Percentiles rank a stretch among this genome's conserved stretches.
Conservation (phyloP, 2,888 invertebrate species). For the Macaria liturata region DNA sequence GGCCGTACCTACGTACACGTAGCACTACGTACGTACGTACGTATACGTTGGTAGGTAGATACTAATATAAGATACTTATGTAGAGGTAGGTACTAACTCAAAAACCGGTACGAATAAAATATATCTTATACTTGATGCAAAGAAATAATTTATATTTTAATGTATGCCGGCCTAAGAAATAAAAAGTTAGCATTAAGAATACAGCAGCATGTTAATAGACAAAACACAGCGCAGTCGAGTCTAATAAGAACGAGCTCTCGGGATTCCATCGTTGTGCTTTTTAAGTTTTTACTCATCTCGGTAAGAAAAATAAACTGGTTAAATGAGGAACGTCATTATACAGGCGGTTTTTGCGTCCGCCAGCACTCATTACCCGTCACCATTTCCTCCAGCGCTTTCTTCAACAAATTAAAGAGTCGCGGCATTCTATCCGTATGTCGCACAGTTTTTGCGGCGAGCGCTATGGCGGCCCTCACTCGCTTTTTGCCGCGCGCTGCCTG, state of each 20-base stretch:
- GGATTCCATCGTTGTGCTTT: conserved; percentile 48
- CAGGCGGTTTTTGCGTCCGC: conserved; percentile 72
- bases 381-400: conserved; percentile 81
- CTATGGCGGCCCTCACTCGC: conserved; percentile 64
- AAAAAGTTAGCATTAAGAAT: conserved; percentile 31
- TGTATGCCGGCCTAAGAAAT: conserved; percentile 19
- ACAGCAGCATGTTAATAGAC: conserved; percentile 27
- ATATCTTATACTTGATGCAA: neutral
- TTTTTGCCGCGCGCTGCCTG: conserved; percentile 66
- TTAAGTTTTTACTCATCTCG: conserved; percentile 33
- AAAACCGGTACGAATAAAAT: no score
- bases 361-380: conserved; percentile 74
- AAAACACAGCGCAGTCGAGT: conserved; percentile 41
- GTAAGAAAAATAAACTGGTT: conserved; percentile 59
- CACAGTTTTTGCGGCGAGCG: conserved; percentile 58
- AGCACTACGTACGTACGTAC: no score
- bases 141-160: conserved; percentile 7
- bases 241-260: conserved; percentile 46
- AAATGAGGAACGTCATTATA: conserved; percentile 72
- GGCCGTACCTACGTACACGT: no score
- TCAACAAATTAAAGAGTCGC: conserved; percentile 80
- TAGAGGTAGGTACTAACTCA: no score
- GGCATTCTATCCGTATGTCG: conserved; percentile 78
- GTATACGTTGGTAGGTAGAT: no score
- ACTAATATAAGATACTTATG: no score